Percentiles rank a stretch among this genome's conserved stretches.
These are phyloP conservation scores for Aleiodes leptofemur DNA, from an alignment of 2,888 invertebrate species.

Conservation along the genomic window DNA sequence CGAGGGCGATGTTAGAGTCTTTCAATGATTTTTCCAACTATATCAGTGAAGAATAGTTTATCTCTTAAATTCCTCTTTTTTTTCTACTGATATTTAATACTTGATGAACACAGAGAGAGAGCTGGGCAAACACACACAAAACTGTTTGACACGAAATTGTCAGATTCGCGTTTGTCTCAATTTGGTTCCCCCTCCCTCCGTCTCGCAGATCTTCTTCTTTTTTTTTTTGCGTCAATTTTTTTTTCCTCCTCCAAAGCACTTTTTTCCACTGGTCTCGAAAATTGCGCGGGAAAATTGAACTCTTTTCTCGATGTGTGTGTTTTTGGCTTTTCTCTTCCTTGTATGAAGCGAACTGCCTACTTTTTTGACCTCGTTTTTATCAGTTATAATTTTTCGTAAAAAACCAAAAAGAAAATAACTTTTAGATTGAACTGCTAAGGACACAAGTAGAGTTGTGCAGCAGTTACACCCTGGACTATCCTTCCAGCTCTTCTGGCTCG, in stretches of 20 bases:
- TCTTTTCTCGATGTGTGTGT: not conserved
- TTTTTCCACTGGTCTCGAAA: slow-evolving; percentile 46
- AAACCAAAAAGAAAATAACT: slow-evolving; percentile 4
- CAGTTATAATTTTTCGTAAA: not conserved
- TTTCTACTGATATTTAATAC: slow-evolving; percentile 20
- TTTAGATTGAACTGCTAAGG: slow-evolving; percentile 42
- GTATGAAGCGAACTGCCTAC: slow-evolving; percentile 2
- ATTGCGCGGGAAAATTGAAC: slow-evolving; percentile 25
- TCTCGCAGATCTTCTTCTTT: slow-evolving; percentile 52
- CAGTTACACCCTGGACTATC: slow-evolving; percentile 61
- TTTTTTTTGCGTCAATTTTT: slow-evolving; percentile 50
- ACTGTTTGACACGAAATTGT: slow-evolving; percentile 38
- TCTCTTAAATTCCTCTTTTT: not conserved
- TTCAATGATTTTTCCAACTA: slow-evolving; percentile 8
- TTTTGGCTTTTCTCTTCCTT: no score
- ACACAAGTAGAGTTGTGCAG: slow-evolving; percentile 51
- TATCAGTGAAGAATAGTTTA: slow-evolving; percentile 4
- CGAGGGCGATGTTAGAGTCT: no score
- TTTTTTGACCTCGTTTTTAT: not conserved
- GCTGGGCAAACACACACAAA: slow-evolving; percentile 1
- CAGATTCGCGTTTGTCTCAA: slow-evolving; percentile 44
- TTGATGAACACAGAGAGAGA: slow-evolving; percentile 6
- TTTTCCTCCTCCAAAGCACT: slow-evolving; percentile 51
- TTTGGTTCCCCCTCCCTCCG: slow-evolving; percentile 47
- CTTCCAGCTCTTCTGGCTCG: slow-evolving; percentile 62